Conservation (phyloP, 2,888 invertebrate genomes). For the Lepidonotus clava region DNA sequence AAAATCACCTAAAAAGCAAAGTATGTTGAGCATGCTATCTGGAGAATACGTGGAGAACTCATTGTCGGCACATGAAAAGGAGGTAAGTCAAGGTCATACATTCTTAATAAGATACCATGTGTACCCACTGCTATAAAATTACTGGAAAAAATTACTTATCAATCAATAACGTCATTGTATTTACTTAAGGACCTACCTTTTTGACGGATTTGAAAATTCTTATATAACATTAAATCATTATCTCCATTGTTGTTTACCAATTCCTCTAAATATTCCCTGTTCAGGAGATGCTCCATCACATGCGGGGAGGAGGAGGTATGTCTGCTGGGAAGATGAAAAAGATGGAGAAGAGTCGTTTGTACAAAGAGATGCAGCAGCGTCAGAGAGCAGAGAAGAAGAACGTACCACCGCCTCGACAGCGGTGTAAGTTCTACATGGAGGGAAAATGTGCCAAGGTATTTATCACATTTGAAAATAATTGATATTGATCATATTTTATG, state of each 20-base stretch:
- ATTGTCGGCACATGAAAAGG: constrained; percentile 71
- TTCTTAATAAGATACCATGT: background rate
- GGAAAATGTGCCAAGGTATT: constrained; percentile 87
- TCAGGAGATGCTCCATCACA: constrained; percentile 54
- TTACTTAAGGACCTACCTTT: no score
- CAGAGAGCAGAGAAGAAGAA: background rate
- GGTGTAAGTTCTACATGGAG: constrained; percentile 91
- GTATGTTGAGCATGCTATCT: constrained; percentile 70
- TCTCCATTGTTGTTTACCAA: no score
- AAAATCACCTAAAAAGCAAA: background rate
- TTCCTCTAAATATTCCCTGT: no score
- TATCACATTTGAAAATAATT: no score
- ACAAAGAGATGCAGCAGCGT: constrained; percentile 54
- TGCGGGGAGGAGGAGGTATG: background rate
- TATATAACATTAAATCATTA: no score
- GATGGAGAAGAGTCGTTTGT: constrained; percentile 51
- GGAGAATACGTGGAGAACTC: constrained; percentile 73
- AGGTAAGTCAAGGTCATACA: constrained; percentile 59
- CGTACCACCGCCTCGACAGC: background rate
- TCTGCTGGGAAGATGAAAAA: constrained; percentile 46
- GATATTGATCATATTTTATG: no score
- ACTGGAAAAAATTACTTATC: no score
- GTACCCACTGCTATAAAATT: background rate
- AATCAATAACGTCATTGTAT: no score
- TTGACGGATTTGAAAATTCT: no score